Percentiles rank a stretch among this genome's conserved stretches.
phyloP scores from a whole-genome alignment of 2,797 vertebrate species.

The Xenops minutus region DNA sequence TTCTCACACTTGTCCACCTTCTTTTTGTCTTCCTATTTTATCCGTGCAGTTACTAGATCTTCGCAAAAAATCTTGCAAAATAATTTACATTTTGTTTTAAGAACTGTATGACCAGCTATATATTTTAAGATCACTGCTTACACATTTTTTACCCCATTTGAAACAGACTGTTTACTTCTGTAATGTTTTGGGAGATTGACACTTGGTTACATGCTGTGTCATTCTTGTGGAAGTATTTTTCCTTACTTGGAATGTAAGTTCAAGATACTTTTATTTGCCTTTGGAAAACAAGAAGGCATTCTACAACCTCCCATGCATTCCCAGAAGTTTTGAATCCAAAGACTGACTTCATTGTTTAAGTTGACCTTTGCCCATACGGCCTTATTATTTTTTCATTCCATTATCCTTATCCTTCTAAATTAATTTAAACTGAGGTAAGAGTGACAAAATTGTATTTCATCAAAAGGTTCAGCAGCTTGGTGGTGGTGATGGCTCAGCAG shows the following conservation, averaged over 20 bases:
- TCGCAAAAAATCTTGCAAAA: not conserved
- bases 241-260: constrained; percentile 9
- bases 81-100: not conserved
- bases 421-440: not conserved
- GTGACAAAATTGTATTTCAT: not conserved
- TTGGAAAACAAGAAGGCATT: constrained; percentile 9
- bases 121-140: not conserved
- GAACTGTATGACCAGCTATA: not conserved
- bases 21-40: not conserved
- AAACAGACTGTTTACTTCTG: not conserved
- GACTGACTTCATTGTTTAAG: not conserved
- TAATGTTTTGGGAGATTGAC: not conserved
- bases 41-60: not conserved
- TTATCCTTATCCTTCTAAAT: not conserved
- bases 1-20: not conserved
- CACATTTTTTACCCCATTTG: not conserved
- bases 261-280: not conserved
- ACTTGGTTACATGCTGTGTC: not conserved
- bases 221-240: not conserved
- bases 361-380: not conserved
- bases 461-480: not conserved
- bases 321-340: not conserved
- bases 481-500: not conserved
- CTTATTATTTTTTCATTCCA: not conserved
- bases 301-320: constrained; percentile 1